Evolutionary conservation across 2,113 vertebrate genomes (phyloP).

Genomic region (Carettochelys insculpta): DNA sequence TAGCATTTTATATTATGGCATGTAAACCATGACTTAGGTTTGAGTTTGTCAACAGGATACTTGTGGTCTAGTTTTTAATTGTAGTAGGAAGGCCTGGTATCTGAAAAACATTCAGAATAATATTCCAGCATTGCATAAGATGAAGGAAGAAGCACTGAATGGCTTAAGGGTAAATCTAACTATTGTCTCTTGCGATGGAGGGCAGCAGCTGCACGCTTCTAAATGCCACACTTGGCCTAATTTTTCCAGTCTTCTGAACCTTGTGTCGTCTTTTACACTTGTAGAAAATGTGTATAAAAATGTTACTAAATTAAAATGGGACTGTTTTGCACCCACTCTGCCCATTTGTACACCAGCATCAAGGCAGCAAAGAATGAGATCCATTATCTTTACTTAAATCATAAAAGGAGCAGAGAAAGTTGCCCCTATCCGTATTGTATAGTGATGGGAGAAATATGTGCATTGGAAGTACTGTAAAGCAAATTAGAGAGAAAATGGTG

Average conservation of each 20-base stretch:
- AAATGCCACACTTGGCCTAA: not conserved
- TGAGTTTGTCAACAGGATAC: slow-evolving; percentile 50
- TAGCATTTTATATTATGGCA: slow-evolving; percentile 57
- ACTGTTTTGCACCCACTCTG: not conserved
- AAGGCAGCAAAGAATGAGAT: not conserved
- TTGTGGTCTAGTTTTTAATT: slow-evolving; percentile 55
- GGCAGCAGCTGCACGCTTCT: not conserved
- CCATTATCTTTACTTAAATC: not conserved
- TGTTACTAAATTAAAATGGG: not conserved
- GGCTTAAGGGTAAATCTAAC: slow-evolving; percentile 27
- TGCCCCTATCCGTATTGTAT: not conserved
- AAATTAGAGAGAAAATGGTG: no score
- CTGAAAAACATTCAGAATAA: slow-evolving; percentile 57
- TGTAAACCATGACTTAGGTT: slow-evolving; percentile 42
- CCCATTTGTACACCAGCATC: not conserved
- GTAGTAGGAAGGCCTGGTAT: slow-evolving; percentile 56
- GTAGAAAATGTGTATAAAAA: not conserved
- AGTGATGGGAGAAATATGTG: not conserved
- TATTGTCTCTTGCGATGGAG: not conserved
- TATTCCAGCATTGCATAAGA: slow-evolving; percentile 16
- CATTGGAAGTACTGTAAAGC: no score
- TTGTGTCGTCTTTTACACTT: slow-evolving; percentile 11
- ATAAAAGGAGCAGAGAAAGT: not conserved
- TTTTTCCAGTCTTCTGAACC: not conserved
- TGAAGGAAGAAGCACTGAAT: not conserved